Conservation (phyloP, 2,113 vertebrate genomes). For the Anarhynchus alexandrinus region DNA sequence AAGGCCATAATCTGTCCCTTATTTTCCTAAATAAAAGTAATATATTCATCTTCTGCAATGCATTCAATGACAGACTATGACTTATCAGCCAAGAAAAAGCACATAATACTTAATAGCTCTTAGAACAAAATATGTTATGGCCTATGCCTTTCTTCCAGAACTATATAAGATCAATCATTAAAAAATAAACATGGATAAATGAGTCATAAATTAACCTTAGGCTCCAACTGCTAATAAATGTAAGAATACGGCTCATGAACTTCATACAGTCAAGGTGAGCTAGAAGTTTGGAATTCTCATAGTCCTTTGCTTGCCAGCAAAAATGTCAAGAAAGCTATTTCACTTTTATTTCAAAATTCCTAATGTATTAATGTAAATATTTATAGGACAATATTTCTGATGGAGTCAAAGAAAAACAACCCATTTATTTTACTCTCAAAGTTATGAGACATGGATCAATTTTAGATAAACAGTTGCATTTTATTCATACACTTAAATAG, state of each 20-base stretch:
- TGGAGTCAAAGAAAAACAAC: slow-evolving; percentile 65
- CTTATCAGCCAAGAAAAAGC: not conserved
- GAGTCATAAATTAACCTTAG: slow-evolving; percentile 34
- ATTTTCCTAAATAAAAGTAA: not conserved
- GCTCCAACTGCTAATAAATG: slow-evolving; percentile 41
- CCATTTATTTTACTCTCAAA: slow-evolving; percentile 48
- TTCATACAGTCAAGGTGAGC: slow-evolving; percentile 50
- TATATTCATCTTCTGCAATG: not conserved
- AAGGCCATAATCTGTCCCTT: not conserved
- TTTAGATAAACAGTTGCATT: slow-evolving; percentile 66
- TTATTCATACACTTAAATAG: slow-evolving; percentile 51
- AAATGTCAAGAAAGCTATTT: slow-evolving; percentile 45
- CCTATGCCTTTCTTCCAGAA: slow-evolving; percentile 20
- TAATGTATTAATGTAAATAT: slow-evolving; percentile 67
- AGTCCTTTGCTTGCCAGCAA: slow-evolving; percentile 37
- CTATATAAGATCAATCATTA: slow-evolving; percentile 39
- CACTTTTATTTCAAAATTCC: slow-evolving; percentile 56
- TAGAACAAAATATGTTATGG: not conserved
- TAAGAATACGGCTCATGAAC: not conserved
- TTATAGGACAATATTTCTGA: slow-evolving; percentile 69
- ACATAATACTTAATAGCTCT: not conserved
- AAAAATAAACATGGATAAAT: slow-evolving; percentile 56
- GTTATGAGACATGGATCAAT: slow-evolving; percentile 64
- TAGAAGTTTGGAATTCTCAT: slow-evolving; percentile 25
- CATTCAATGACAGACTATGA: not conserved